Percentiles rank a stretch among this genome's conserved stretches.
phyloP scores from a whole-genome alignment of 2,113 vertebrate genomes.

The Zingel zingel region DNA sequence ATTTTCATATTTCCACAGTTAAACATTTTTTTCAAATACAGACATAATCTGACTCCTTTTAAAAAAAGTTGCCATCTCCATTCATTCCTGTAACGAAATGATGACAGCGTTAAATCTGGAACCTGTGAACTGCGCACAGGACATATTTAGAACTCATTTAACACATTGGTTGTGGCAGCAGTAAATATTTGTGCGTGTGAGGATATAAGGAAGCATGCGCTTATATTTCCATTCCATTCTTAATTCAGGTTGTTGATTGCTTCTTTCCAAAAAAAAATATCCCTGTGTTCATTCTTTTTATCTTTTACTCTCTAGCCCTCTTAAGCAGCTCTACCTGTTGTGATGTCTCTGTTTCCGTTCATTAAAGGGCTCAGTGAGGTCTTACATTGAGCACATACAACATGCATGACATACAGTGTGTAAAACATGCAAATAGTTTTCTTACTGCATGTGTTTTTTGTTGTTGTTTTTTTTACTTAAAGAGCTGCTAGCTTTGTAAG shows the following conservation, averaged over 20 bases:
- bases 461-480: background rate
- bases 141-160: background rate
- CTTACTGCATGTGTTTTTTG: fast-evolving
- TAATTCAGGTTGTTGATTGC: slow-evolving; percentile 1
- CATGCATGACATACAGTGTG: background rate
- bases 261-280: background rate
- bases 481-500: background rate
- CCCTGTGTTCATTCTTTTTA: background rate
- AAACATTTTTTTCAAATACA: too few relatives aligned
- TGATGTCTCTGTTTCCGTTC: slow-evolving; percentile 40
- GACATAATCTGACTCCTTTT: background rate
- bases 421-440: background rate
- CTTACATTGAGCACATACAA: background rate
- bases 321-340: slow-evolving; percentile 19
- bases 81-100: background rate
- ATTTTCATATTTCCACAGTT: background rate
- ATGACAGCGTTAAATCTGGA: background rate
- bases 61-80: background rate
- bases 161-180: background rate
- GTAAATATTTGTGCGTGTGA: background rate
- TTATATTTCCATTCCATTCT: background rate
- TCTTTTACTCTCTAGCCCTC: slow-evolving; percentile 11
- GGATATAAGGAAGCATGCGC: background rate
- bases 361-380: slow-evolving; percentile 52
- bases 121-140: background rate